Evolutionary conservation across 2,797 vertebrate genomes (phyloP), one percentile per base, ranked within the genome.

Genomic region (Otolemur crassicaudatus): DNA sequence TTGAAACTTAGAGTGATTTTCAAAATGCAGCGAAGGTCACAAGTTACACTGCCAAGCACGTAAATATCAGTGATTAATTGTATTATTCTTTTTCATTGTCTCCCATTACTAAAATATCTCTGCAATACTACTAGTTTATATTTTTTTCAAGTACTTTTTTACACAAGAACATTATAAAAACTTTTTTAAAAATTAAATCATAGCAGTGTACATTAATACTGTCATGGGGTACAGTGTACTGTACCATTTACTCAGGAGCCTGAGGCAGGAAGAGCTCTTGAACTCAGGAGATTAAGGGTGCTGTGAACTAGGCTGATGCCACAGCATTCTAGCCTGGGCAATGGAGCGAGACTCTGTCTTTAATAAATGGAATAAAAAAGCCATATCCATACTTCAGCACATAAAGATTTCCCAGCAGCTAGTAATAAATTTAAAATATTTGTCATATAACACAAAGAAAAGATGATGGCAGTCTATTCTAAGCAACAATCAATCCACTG

Each of bases 401-500:
- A 43, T 53, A 88, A 65, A 43, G 85, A 85, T 67, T 82, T 81
- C 84, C 73, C 94, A 95, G 90, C 67, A 93, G 67, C 37, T 53
- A 43, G 29, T 40, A 79, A 95, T 77, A 87, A 90, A 81, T 43
- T 65, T 77, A 65, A 93, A 91, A 46, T 49, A 90, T 34, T 37
- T 90, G 34, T 16, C 84, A 34, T 25, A 80, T 58, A 69, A 40
- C 31, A 93, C 72, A 93, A 94, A 17, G 34, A 69, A 91, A 88
- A 90, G 25, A 60, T 75, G 89, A 70, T 17, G 43, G 67, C 73
- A 40, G 43, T 70, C 65, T 87, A 88, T 8, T 87, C 43, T 92
- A 85, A 88, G n/a, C 22, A 79, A 72, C 3, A 37, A 87, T 49
- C 27, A 84, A 67, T 56, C 37, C 29, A 73, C 23, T 94, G 77